A percentile compares a stretch with the other conserved stretches of the same genome.
phyloP scores from a whole-genome alignment of 2,113 vertebrate species.

The Atherinomorus stipes region DNA sequence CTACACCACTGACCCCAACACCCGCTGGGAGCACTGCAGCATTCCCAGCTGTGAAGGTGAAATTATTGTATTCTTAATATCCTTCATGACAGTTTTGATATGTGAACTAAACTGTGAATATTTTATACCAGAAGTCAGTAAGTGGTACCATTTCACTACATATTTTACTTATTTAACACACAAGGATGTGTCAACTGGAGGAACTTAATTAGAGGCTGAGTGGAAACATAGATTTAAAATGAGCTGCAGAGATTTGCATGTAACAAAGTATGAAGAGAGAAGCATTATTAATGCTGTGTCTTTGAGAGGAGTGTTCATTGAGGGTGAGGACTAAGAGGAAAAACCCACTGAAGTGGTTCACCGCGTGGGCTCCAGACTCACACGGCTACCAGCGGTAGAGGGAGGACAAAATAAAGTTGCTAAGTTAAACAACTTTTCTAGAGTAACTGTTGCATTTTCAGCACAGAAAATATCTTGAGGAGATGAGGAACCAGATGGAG shows the following conservation, averaged over 20 bases:
- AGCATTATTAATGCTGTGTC: not conserved
- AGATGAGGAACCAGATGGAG: conserved; percentile 97
- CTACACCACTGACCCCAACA: conserved; percentile 78
- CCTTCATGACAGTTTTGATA: no score
- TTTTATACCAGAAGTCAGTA: no score
- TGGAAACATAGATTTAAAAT: no score
- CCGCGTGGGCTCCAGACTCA: conserved; percentile 91
- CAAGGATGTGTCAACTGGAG: no score
- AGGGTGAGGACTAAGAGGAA: conserved; percentile 94
- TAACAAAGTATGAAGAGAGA: not conserved
- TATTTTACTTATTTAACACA: no score
- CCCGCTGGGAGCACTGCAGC: conserved; percentile 82
- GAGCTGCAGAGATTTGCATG: not conserved
- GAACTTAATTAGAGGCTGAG: no score
- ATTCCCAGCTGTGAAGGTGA: conserved; percentile 79
- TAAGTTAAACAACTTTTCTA: not conserved
- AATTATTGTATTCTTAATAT: no score
- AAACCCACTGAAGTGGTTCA: conserved; percentile 83
- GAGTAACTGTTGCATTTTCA: not conserved
- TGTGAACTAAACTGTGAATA: no score
- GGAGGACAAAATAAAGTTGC: no score
- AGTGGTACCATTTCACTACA: no score
- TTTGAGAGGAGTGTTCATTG: conserved; percentile 89
- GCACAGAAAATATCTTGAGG: conserved; percentile 90
- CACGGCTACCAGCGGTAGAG: conserved; percentile 90